Percentiles rank a stretch among this genome's conserved stretches.
These are phyloP conservation scores for Lepas anatifera DNA, from an alignment of 2,888 invertebrate species.

Conservation along the genomic window DNA sequence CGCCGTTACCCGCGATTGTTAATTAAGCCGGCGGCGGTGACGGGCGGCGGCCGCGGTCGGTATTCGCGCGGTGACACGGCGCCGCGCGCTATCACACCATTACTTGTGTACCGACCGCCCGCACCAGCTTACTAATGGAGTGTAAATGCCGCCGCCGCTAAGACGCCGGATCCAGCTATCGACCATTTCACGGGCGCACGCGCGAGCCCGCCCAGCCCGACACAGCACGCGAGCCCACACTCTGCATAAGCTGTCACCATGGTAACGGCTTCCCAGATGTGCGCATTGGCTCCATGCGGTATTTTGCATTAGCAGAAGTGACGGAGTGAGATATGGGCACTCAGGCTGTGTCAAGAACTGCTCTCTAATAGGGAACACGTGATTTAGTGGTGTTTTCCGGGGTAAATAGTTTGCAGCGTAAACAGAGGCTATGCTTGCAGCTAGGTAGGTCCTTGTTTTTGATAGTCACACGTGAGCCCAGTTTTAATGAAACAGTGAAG, in stretches of 20 bases:
- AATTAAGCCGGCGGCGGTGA: background rate
- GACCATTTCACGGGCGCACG: background rate
- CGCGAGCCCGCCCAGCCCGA: background rate
- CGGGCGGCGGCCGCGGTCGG: background rate
- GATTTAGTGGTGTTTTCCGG: too few species aligned
- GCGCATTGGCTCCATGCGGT: too few species aligned
- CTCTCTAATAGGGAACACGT: too few species aligned
- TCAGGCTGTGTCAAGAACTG: too few species aligned
- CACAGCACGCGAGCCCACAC: background rate
- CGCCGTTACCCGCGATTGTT: too few species aligned
- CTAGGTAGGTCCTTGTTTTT: too few species aligned
- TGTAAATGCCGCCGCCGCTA: background rate
- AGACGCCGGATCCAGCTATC: slow-evolving; percentile 3
- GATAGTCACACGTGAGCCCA: background rate
- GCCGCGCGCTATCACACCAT: background rate
- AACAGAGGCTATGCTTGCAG: too few species aligned
- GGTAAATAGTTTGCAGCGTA: too few species aligned
- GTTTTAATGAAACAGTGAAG: background rate
- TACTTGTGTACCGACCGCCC: background rate
- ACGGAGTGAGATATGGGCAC: too few species aligned
- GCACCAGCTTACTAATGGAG: background rate
- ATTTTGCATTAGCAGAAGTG: too few species aligned
- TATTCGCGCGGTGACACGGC: background rate
- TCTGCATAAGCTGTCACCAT: background rate
- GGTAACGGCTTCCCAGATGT: too few species aligned